These are phyloP conservation scores for Zaprionus camerounensis DNA, from an alignment of 1,140 invertebrate genomes.

Conservation along the genomic window DNA sequence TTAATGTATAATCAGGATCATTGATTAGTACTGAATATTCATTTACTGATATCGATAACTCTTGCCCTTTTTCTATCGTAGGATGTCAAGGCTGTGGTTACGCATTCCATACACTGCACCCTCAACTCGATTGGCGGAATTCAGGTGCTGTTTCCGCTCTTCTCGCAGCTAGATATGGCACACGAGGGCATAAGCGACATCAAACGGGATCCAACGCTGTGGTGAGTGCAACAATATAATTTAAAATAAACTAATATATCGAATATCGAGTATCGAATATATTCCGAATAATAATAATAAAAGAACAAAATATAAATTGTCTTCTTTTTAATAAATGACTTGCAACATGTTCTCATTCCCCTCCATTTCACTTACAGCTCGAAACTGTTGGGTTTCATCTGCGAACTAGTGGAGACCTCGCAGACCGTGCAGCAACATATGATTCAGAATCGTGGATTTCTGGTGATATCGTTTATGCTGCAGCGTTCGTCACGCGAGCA, in stretches of 20 bases:
- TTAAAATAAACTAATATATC: neutral
- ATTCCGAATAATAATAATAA: neutral
- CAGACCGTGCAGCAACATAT: slow-evolving; percentile 99
- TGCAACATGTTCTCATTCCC: neutral
- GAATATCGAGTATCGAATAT: neutral
- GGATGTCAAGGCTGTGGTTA: slow-evolving; percentile 99
- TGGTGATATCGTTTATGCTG: slow-evolving; percentile 98
- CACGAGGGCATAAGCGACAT: slow-evolving; percentile 92
- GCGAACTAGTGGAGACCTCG: slow-evolving; percentile 98
- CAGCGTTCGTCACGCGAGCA: slow-evolving; percentile 97
- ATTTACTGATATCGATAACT: slow-evolving; percentile 8
- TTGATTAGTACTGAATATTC: neutral
- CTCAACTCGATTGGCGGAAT: slow-evolving; percentile 99
- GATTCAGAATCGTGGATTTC: slow-evolving; percentile 97
- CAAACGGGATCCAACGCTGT: slow-evolving; percentile 93
- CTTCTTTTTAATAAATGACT: neutral
- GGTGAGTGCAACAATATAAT: slow-evolving; percentile 86
- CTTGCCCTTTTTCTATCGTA: slow-evolving; percentile 81
- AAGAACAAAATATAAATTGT: no score
- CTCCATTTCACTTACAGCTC: slow-evolving; percentile 88
- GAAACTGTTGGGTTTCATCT: slow-evolving; percentile 98
- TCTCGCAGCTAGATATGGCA: slow-evolving; percentile 98
- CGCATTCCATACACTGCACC: slow-evolving; percentile 99
- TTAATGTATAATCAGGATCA: no score
- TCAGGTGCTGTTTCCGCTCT: slow-evolving; percentile 98